These are phyloP conservation scores for Trididemnum miniatum DNA, from an alignment of 23 tunicate genomes.

Conservation along the genomic window DNA sequence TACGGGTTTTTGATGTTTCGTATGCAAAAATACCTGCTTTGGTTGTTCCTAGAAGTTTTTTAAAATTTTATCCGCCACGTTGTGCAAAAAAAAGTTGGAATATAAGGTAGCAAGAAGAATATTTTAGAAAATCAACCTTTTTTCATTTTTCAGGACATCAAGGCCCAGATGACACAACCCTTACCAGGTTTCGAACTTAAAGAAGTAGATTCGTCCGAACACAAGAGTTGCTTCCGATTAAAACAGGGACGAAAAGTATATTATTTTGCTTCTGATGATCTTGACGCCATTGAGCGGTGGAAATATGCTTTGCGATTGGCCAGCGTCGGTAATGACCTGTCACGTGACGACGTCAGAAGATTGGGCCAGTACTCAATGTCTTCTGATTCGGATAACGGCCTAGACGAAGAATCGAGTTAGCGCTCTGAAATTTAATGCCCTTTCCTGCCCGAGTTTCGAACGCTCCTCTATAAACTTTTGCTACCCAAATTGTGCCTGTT, in stretches of 20 bases:
- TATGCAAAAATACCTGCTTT: too few relatives aligned
- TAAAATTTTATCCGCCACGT: background rate
- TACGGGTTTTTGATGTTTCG: too few relatives aligned
- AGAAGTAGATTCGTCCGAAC: conserved; percentile 41
- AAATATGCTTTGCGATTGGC: conserved; percentile 66
- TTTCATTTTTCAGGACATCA: conserved; percentile 56
- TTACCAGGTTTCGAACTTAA: conserved; percentile 74
- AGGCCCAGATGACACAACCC: conserved; percentile 85
- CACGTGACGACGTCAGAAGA: conserved; percentile 52
- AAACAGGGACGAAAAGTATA: conserved; percentile 68
- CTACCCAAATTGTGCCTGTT: too few relatives aligned
- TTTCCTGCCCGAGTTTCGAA: too few relatives aligned
- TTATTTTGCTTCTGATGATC: conserved; percentile 46
- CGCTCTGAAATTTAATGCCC: too few relatives aligned
- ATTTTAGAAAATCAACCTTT: background rate
- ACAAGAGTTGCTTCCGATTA: conserved; percentile 68
- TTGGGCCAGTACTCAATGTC: conserved; percentile 11
- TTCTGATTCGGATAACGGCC: background rate
- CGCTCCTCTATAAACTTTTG: too few relatives aligned
- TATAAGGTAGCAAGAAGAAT: too few relatives aligned
- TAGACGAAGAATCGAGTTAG: background rate
- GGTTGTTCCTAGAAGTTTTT: background rate
- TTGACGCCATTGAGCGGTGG: conserved; percentile 59
- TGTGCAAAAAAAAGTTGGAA: background rate
- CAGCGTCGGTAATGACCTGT: conserved; percentile 61